phyloP scores from a whole-genome alignment of 2,797 vertebrate genomes.

The Tympanoctomys barrerae region DNA sequence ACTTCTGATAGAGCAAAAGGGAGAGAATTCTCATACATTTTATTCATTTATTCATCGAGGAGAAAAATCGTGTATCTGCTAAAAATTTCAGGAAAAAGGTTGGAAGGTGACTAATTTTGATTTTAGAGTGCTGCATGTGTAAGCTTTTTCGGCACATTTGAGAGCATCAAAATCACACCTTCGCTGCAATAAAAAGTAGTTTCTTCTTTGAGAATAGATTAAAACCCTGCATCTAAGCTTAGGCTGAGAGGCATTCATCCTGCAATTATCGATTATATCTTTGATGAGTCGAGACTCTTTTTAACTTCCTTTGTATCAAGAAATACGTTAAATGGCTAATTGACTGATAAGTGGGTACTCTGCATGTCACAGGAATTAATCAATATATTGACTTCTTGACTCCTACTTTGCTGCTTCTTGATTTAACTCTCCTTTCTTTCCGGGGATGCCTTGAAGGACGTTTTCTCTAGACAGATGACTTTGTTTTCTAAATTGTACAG shows the following conservation, averaged over 20 bases:
- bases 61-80: conserved; percentile 87
- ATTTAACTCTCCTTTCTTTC: conserved; percentile 55
- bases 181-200: conserved; percentile 46
- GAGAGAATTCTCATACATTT: conserved; percentile 70
- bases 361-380: conserved; percentile 57
- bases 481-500: conserved; percentile 39
- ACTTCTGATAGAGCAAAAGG: conserved; percentile 84
- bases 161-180: conserved; percentile 54
- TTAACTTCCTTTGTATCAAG: conserved; percentile 58
- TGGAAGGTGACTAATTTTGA: conserved; percentile 80
- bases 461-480: not conserved
- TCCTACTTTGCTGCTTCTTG: conserved; percentile 43
- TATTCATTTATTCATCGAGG: conserved; percentile 89
- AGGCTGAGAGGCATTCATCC: conserved; percentile 21
- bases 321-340: conserved; percentile 68
- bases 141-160: conserved; percentile 52
- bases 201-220: conserved; percentile 52
- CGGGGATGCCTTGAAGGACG: not conserved
- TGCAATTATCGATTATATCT: conserved; percentile 50
- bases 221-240: conserved; percentile 34
- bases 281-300: conserved; percentile 3
- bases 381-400: conserved; percentile 75
- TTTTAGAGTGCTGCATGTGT: conserved; percentile 70
- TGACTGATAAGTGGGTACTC: conserved; percentile 16
- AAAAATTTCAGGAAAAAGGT: conserved; percentile 86